A percentile compares a stretch with the other conserved stretches of the same genome.
phyloP scores from a whole-genome alignment of 2,113 vertebrate species.

The Piprites chloris region DNA sequence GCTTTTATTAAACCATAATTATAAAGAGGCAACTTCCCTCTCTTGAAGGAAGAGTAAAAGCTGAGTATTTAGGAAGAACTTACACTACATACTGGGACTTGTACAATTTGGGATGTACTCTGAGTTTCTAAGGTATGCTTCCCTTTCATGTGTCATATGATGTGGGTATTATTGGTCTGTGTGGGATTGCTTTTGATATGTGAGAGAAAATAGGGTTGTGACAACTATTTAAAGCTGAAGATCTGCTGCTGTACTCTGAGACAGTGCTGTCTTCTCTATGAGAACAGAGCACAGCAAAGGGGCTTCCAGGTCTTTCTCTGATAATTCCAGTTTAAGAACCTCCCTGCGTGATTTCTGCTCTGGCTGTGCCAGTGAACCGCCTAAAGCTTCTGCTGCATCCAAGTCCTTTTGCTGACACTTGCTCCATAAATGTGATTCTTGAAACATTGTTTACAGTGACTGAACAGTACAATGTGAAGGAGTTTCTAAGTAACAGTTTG shows the following conservation, averaged over 20 bases:
- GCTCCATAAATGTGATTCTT: not conserved
- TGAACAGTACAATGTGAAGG: not conserved
- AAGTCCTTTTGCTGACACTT: not conserved
- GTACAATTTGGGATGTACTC: not conserved
- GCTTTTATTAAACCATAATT: not conserved
- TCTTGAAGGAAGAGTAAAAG: not conserved
- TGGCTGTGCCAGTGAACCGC: not conserved
- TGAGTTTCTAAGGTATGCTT: not conserved
- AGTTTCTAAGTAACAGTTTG: not conserved
- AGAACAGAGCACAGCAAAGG: not conserved
- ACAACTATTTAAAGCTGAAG: not conserved
- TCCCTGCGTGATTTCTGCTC: not conserved
- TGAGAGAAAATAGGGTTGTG: not conserved
- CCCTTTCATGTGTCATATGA: rapidly evolving
- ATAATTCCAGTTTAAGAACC: not conserved
- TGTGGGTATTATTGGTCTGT: not conserved
- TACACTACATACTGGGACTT: rapidly evolving
- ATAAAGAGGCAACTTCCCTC: not conserved
- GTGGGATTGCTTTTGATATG: not conserved
- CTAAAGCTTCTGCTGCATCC: not conserved
- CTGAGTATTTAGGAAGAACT: not conserved
- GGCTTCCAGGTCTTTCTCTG: not conserved
- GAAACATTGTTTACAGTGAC: not conserved
- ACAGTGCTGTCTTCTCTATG: not conserved
- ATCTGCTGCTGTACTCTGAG: not conserved